Evolutionary conservation across 2,888 invertebrate species (phyloP).

Genomic region (Conchocele bisecta): DNA sequence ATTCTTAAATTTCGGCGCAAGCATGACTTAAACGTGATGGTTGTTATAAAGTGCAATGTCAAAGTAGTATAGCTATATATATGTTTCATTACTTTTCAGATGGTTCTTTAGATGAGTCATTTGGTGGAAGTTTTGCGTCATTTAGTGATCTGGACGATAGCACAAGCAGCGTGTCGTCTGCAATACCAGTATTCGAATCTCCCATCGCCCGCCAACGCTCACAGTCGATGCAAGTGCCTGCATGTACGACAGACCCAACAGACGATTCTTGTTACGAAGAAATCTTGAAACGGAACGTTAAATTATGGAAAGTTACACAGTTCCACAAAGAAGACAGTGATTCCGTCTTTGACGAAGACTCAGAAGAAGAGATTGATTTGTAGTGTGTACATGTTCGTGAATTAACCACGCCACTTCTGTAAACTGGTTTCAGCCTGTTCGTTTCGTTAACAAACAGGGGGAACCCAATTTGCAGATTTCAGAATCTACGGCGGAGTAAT

Average conservation of each 20-base stretch:
- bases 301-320: constrained; percentile 60
- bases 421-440: too few species aligned
- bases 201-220: constrained; percentile 36
- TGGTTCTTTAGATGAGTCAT: constrained; percentile 33
- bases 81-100: too few species aligned
- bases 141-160: constrained; percentile 23
- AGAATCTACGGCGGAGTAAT: too few species aligned
- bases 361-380: constrained; percentile 35
- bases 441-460: too few species aligned
- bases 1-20: too few species aligned
- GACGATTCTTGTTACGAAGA: constrained; percentile 58
- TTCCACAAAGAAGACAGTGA: constrained; percentile 29
- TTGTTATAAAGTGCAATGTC: too few species aligned
- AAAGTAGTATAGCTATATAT: too few species aligned
- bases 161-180: constrained; percentile 33
- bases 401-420: too few species aligned
- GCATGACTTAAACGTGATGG: too few species aligned
- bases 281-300: constrained; percentile 62
- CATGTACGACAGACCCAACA: background rate
- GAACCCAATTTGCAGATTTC: too few species aligned
- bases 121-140: constrained; percentile 46
- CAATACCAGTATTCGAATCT: constrained; percentile 43
- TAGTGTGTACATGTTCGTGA: too few species aligned
- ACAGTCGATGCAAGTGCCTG: constrained; percentile 21
- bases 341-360: constrained; percentile 35